phyloP scores from a whole-genome alignment of 2,113 vertebrate species.

The Calidris pugnax region DNA sequence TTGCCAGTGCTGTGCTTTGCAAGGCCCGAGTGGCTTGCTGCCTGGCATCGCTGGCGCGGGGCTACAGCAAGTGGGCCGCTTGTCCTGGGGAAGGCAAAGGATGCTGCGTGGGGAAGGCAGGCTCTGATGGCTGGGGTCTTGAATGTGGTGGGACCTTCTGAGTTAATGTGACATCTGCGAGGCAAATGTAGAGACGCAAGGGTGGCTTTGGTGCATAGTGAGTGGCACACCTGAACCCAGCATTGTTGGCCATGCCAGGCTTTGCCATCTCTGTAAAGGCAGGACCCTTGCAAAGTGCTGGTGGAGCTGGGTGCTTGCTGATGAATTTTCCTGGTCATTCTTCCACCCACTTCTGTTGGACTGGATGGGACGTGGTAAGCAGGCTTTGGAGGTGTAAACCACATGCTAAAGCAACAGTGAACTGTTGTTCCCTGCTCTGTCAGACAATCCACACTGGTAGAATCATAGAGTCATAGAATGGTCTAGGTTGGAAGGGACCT shows the following conservation, averaged over 20 bases:
- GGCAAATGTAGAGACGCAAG: not conserved
- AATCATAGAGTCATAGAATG: too few relatives aligned
- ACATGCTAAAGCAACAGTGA: not conserved
- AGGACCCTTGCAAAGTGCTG: not conserved
- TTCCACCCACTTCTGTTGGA: not conserved
- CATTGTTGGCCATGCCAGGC: not conserved
- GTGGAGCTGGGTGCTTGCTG: not conserved
- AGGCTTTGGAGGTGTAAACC: not conserved
- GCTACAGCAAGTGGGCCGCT: not conserved
- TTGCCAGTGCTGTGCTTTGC: not conserved
- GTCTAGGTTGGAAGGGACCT: too few relatives aligned
- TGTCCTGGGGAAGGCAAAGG: not conserved
- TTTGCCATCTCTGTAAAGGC: not conserved
- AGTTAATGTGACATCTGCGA: not conserved
- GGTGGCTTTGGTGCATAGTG: accelerated
- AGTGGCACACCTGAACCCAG: not conserved
- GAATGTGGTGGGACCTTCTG: not conserved
- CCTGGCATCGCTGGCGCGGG: accelerated
- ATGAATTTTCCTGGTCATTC: not conserved
- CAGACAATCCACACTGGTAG: not conserved
- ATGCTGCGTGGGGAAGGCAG: not conserved
- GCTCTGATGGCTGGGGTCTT: not conserved
- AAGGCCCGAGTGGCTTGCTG: not conserved
- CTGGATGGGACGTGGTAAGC: not conserved
- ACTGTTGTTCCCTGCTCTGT: not conserved